Percentiles rank a stretch among this genome's conserved stretches.
These are phyloP conservation scores for Hormaphis cornu DNA, from an alignment of 1,140 invertebrate species.

Conservation along the genomic window DNA sequence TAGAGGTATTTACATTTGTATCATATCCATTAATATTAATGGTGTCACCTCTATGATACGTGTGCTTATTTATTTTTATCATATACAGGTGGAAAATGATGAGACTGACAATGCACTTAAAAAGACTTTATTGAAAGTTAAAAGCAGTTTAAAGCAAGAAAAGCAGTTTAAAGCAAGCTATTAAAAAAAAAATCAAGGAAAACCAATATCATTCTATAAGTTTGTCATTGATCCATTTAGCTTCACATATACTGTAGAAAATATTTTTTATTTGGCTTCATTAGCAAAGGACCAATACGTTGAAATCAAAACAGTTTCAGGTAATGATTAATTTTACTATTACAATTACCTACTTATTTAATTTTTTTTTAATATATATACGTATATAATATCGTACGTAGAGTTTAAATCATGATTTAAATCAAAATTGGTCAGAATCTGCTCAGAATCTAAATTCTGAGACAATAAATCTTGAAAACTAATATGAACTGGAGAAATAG, in stretches of 20 bases:
- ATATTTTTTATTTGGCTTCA: constrained; percentile 15
- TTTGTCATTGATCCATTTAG: constrained; percentile 19
- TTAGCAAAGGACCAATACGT: neutral
- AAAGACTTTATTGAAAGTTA: neutral
- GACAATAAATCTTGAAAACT: too few species aligned
- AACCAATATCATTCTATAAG: neutral
- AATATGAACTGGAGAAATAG: too few species aligned
- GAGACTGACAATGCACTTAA: neutral
- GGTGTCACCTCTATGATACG: neutral
- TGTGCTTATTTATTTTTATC: neutral
- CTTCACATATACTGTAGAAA: neutral
- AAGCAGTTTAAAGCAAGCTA: neutral
- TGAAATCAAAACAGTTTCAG: neutral
- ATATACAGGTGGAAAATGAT: neutral
- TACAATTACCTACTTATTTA: neutral
- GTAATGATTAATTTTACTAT: neutral
- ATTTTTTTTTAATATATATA: too few species aligned
- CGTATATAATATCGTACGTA: too few species aligned
- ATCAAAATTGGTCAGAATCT: too few species aligned
- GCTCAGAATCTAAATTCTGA: too few species aligned
- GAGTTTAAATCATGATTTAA: too few species aligned
- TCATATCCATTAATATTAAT: neutral
- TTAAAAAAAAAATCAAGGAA: neutral
- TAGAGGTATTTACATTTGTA: neutral
- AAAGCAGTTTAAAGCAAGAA: too few species aligned